Evolutionary conservation across 2,113 vertebrate species (phyloP).

Genomic region (Cyanistes caeruleus): DNA sequence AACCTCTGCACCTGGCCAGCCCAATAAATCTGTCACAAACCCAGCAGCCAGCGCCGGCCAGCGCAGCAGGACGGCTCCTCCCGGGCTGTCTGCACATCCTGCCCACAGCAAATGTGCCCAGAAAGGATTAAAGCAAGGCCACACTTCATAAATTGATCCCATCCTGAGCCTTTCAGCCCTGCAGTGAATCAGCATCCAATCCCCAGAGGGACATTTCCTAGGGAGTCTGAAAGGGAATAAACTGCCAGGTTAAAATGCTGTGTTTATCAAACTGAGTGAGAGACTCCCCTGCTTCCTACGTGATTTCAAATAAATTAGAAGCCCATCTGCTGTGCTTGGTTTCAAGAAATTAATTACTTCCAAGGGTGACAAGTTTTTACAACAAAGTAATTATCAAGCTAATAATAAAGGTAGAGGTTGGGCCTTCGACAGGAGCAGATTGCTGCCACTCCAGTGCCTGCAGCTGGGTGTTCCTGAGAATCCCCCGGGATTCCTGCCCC

Average conservation of each 20-base stretch:
- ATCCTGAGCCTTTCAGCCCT: background rate
- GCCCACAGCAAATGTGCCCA: background rate
- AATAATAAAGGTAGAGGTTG: constrained; percentile 10
- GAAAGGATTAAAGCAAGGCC: background rate
- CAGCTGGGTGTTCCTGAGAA: background rate
- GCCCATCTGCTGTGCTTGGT: constrained; percentile 13
- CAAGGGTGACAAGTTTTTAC: background rate
- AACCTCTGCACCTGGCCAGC: constrained; percentile 1
- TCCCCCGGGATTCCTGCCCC: rapidly evolving
- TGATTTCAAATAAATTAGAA: constrained; percentile 10
- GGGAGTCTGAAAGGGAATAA: background rate
- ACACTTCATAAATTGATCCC: background rate
- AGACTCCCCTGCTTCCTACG: background rate
- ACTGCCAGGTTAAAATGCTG: background rate
- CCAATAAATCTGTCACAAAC: background rate
- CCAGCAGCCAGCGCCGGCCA: background rate
- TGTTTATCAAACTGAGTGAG: background rate
- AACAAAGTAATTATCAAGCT: constrained; percentile 18
- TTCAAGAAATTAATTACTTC: constrained; percentile 54
- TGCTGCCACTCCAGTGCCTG: background rate
- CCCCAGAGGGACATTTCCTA: background rate
- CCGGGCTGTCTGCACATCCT: background rate
- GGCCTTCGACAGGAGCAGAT: background rate
- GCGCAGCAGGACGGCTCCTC: background rate
- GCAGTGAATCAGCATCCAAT: background rate